Evolutionary conservation across 2,888 invertebrate genomes (phyloP), one percentile per base, ranked within the genome.

Genomic region (Drosophila meridiana): DNA sequence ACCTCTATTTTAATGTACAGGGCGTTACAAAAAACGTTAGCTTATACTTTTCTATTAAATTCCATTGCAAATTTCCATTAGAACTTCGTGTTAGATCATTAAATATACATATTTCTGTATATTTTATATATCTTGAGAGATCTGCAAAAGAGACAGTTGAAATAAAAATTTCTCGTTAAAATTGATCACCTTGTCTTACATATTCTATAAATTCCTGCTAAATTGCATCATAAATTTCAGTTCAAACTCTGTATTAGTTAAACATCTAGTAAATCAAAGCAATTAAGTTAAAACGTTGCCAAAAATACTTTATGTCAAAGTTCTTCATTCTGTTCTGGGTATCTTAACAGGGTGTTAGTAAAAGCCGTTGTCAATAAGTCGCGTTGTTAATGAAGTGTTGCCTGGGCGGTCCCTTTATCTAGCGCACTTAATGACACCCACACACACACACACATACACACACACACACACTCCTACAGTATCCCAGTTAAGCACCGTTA

Each of bases 351-450:
- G 71, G 78, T 80, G 78, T 80, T 67, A 52, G 34, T 58, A 53
- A 68, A 61, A 58, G 64, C 47, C 74, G 62, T 87, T 76, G 82
- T 68, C 70, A 78, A 78, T 79, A 78, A 82, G 82, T 77, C 65
- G 64, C 57, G 56, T 36, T 78, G 59, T 60, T 78, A 82, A 82
- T 79, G 78, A 79, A 78, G 79, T 79, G 79, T 79, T 73, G 79
- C 71, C 67, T 73, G 81, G 78, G 73, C 67, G 78, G 72, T 78
- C 77, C 56, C 70, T 88, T 90, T 85, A 85, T 85, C 88, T 88
- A 71, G 61, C 73, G 61, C 68, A 64, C 86, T 89, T 87, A 87
- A 85, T 88, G 90, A 89, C 88, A 90, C 85, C 89, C 88, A 82
- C 85, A 69, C 78, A 66, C 58, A 72, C 3, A 32, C 8, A 32